Evolutionary conservation across 2,113 vertebrate species (phyloP).

Genomic region (Cettia cetti): DNA sequence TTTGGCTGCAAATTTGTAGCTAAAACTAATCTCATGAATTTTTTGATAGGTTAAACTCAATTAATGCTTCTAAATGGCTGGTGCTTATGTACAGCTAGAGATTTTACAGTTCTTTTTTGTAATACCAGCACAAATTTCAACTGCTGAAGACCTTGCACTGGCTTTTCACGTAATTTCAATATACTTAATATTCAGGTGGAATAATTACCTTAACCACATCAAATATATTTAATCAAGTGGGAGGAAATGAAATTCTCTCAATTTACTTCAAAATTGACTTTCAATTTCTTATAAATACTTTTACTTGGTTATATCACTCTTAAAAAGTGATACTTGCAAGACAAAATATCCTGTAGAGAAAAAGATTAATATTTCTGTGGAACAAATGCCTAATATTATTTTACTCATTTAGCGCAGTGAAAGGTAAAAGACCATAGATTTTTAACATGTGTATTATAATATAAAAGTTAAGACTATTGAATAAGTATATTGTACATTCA

Average conservation of each 20-base stretch:
- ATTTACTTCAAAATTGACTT: background rate
- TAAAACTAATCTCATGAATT: background rate
- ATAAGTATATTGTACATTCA: background rate
- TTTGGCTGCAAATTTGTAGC: background rate
- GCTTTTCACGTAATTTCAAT: background rate
- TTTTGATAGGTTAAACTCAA: background rate
- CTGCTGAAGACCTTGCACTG: background rate
- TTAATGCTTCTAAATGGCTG: background rate
- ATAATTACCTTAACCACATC: background rate
- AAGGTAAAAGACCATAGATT: background rate
- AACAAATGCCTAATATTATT: background rate
- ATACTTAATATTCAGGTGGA: background rate
- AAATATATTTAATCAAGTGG: background rate
- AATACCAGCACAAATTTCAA: background rate
- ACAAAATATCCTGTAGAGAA: background rate
- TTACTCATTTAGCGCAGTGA: background rate
- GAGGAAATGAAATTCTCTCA: background rate
- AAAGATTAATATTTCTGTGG: background rate
- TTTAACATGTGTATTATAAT: background rate
- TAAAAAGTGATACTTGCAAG: background rate
- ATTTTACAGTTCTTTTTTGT: background rate
- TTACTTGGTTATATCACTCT: background rate
- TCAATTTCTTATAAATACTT: background rate
- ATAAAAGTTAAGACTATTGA: background rate
- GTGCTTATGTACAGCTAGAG: background rate